phyloP scores from a whole-genome alignment of 2,797 vertebrate genomes.

The Amblyraja radiata region DNA sequence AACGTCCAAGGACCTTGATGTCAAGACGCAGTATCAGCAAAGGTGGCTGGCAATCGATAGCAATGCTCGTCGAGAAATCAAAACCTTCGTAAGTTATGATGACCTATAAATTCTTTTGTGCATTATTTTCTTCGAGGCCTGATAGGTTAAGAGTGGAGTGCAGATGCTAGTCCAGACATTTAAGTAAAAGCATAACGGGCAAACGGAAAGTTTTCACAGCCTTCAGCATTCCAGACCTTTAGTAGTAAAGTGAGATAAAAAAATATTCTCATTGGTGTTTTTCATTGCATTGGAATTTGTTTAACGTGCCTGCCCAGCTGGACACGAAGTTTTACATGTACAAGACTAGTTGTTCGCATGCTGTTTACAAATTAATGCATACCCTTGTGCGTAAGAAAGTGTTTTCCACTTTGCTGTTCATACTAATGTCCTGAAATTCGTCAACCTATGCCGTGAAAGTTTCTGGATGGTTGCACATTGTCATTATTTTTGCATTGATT shows the following conservation, averaged over 20 bases:
- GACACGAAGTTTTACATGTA: background rate
- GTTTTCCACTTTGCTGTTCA: too few relatives aligned
- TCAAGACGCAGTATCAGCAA: conserved; percentile 90
- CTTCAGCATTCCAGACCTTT: too few relatives aligned
- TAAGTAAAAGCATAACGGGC: background rate
- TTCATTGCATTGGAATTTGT: too few relatives aligned
- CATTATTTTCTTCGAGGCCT: background rate
- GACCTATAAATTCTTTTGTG: background rate
- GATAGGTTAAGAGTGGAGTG: background rate
- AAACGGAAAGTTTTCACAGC: background rate
- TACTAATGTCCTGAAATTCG: too few relatives aligned
- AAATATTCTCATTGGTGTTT: too few relatives aligned
- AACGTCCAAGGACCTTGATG: conserved; percentile 91
- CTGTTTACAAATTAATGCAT: background rate
- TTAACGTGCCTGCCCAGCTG: too few relatives aligned
- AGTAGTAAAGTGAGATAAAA: too few relatives aligned
- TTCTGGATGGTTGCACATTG: background rate
- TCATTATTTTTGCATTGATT: background rate
- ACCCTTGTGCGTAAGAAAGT: background rate
- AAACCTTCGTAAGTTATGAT: conserved; percentile 80
- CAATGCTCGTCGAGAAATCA: conserved; percentile 85
- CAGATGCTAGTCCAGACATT: background rate
- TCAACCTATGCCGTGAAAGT: too few relatives aligned
- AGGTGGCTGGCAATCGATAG: conserved; percentile 91
- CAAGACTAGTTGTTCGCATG: background rate